phyloP scores from a whole-genome alignment of 64 coral and sea anemone species.

The Stichodactyla mertensii region DNA sequence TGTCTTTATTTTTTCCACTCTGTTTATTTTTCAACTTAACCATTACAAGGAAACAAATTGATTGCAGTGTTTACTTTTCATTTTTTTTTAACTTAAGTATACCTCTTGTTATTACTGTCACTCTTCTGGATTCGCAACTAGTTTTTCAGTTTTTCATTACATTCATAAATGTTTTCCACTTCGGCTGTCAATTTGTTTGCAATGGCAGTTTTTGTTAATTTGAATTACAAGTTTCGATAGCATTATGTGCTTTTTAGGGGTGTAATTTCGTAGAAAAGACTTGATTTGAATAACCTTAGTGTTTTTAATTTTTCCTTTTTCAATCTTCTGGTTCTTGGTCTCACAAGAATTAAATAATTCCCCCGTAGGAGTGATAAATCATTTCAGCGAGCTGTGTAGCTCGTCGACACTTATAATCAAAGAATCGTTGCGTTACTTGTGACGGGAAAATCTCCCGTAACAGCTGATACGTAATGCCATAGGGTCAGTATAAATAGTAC shows the following conservation, averaged over 20 bases:
- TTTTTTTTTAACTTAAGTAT: background rate
- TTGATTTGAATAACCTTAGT: background rate
- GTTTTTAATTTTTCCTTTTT: background rate
- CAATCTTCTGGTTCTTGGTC: background rate
- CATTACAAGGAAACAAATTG: background rate
- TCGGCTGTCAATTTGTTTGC: background rate
- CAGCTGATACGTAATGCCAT: slow-evolving; percentile 20
- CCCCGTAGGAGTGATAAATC: background rate
- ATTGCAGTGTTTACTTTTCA: background rate
- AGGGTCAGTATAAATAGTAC: slow-evolving; percentile 12
- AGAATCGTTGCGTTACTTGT: background rate
- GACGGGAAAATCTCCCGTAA: background rate
- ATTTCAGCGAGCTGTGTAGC: background rate
- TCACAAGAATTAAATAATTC: background rate
- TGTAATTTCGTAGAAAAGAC: background rate
- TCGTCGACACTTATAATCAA: background rate
- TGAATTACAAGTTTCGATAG: background rate
- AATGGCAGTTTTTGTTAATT: background rate
- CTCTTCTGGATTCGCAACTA: background rate
- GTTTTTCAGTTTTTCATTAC: background rate
- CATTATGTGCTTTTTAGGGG: background rate
- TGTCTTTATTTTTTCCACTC: background rate
- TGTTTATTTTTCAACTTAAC: background rate
- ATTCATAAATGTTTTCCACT: too few species aligned
- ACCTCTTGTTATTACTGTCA: background rate